Evolutionary conservation across 2,113 vertebrate species (phyloP), one percentile per base, ranked within the genome.

Genomic region (Manacus vitellinus): DNA sequence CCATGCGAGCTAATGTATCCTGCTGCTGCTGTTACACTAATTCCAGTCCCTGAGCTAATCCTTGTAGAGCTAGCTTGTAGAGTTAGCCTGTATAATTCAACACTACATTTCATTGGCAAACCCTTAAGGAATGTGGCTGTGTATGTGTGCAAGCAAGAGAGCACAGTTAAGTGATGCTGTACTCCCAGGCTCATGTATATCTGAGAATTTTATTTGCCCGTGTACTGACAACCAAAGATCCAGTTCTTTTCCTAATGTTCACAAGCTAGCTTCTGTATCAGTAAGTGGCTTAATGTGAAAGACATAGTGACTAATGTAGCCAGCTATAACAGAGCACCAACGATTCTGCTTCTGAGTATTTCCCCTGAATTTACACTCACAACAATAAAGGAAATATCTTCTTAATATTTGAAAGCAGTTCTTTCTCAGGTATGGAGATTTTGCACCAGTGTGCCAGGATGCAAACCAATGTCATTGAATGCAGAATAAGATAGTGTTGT

Each of bases 11-110:
- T 94, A 88, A 94, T 76, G 14, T 82, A 79, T 88, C 81, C 74
- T 89, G 70, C 89, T 92, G 54, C 72, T 94, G 73, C 75, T 66
- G 70, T 79, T 91, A 85, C 49, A 61, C 77, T 94, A 44, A 82
- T 91, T 91, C 94, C 31, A 12, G 81, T 89, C 91, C 84, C 65
- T 84, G 82, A 72, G 91, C 84, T 95, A 75, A 87, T 91, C 82
- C 89, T 54, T 88, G 39, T 55, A 89, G 70, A 89, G 43, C 75
- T 91, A 28, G 59, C 63, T 93, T 83, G 83, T 86, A 72, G 77
- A 87, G 74, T 58, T 89, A 85, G 35, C 62, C 67, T 93, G 62
- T 91, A 80, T 94, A 96, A 95, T 86, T 92, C 86, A 95, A 66
- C 75, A 74, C n/a, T 93, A 67, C 83, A 54, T 39, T 80, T 46